phyloP scores from a whole-genome alignment of 1,140 invertebrate species.

The Trachymyrmex cornetzi region DNA sequence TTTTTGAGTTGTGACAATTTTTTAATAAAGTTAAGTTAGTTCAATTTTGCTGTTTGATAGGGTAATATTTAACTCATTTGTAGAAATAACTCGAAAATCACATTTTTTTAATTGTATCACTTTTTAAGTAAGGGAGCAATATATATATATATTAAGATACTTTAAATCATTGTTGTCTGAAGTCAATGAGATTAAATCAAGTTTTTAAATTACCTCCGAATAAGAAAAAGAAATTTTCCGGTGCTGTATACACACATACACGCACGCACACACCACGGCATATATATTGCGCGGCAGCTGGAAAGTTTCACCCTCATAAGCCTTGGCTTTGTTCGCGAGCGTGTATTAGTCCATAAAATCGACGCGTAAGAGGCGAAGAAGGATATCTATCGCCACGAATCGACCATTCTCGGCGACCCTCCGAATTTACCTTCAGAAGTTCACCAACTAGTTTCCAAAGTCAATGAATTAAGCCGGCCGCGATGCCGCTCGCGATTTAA shows the following conservation, averaged over 20 bases:
- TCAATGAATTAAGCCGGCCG: slow-evolving; percentile 65
- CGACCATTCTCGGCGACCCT: slow-evolving; percentile 34
- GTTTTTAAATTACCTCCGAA: slow-evolving; percentile 26
- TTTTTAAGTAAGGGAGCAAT: too few relatives aligned
- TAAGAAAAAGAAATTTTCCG: slow-evolving; percentile 8
- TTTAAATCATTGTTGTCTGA: neutral
- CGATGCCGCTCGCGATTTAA: slow-evolving; percentile 62
- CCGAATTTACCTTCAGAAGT: slow-evolving; percentile 54
- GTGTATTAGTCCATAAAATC: slow-evolving; percentile 58
- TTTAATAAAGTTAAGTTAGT: too few relatives aligned
- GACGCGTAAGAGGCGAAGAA: slow-evolving; percentile 54
- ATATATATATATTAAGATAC: neutral
- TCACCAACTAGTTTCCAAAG: slow-evolving; percentile 66
- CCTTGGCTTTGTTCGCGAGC: slow-evolving; percentile 49
- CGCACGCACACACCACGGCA: neutral
- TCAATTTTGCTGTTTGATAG: too few relatives aligned
- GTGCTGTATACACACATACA: neutral
- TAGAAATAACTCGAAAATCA: too few relatives aligned
- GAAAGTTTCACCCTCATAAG: slow-evolving; percentile 58
- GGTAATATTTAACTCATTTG: too few relatives aligned
- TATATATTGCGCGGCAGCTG: neutral
- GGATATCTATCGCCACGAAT: slow-evolving; percentile 55
- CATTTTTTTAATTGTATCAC: too few relatives aligned
- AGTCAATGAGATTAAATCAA: neutral
- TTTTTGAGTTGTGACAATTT: too few relatives aligned